Conservation (phyloP, 1,140 invertebrate species). For the Drosophila azteca region DNA sequence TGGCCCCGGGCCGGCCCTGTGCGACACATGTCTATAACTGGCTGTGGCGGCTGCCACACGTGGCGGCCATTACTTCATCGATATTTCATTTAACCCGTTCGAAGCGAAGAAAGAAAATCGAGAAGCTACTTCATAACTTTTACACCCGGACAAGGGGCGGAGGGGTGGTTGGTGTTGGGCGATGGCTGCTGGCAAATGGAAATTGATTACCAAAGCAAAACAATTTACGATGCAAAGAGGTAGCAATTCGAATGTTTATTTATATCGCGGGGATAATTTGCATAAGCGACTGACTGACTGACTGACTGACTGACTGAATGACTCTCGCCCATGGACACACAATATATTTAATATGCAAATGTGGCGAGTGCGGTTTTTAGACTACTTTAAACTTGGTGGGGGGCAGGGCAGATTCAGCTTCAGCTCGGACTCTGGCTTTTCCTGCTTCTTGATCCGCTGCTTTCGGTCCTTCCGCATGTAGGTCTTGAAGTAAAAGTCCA, state of each 20-base stretch:
- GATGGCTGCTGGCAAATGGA: constrained; percentile 40
- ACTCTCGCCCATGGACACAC: no score
- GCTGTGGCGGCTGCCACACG: constrained; percentile 13
- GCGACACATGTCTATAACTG: constrained; percentile 22
- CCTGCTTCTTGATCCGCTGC: not conserved
- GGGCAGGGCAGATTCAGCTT: constrained; percentile 20
- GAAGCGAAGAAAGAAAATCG: constrained; percentile 25
- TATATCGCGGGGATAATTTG: constrained; percentile 51
- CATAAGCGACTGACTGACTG: constrained; percentile 27
- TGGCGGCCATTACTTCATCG: constrained; percentile 43
- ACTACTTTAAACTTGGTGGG: constrained; percentile 1
- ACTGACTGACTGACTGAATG: no score
- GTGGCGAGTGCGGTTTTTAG: constrained; percentile 42
- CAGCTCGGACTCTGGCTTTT: no score
- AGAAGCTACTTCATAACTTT: constrained; percentile 38
- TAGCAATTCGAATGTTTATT: constrained; percentile 63
- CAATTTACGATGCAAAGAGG: constrained; percentile 29
- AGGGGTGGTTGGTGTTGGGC: no score
- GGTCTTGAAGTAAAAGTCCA: constrained; percentile 75
- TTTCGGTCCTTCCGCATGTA: constrained; percentile 52
- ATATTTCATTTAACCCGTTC: constrained; percentile 52
- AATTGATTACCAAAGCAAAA: constrained; percentile 53
- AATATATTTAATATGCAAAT: constrained; percentile 32
- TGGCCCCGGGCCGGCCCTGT: constrained; percentile 43
- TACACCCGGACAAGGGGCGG: no score